A percentile compares a stretch with the other conserved stretches of the same genome.
phyloP scores from a whole-genome alignment of 92 coral and sea anemone species.

The Bergia puertoricense region DNA sequence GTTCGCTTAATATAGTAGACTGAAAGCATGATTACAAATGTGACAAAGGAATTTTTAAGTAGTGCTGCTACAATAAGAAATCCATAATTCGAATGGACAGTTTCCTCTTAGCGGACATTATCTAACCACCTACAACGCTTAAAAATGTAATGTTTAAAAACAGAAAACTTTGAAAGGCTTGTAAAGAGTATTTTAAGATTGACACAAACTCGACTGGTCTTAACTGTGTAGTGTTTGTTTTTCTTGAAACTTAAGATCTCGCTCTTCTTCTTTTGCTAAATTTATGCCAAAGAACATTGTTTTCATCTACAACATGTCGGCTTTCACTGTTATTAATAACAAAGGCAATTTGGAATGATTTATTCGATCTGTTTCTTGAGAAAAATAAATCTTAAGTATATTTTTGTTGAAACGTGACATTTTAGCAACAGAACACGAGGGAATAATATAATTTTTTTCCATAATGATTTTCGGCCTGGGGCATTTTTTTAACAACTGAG shows the following conservation, averaged over 20 bases:
- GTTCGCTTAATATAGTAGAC: neutral
- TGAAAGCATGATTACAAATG: neutral
- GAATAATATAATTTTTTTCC: neutral
- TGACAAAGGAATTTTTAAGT: neutral
- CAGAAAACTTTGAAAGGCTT: constrained; percentile 10
- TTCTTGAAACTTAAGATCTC: constrained; percentile 8
- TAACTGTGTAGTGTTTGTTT: constrained; percentile 5
- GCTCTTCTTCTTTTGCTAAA: too few species aligned
- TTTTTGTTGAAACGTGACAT: neutral
- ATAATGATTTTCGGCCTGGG: neutral
- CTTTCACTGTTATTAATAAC: neutral
- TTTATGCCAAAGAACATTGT: neutral
- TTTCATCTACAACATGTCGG: neutral
- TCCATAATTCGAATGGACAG: neutral
- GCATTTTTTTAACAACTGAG: neutral
- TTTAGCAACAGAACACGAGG: neutral
- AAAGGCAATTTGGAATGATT: neutral
- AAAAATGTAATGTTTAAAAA: constrained; percentile 20
- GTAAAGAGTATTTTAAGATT: neutral
- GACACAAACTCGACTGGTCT: constrained; percentile 8
- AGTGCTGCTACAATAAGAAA: neutral
- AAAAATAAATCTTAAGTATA: neutral
- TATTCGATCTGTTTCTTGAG: neutral
- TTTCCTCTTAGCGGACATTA: neutral
- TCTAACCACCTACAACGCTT: neutral